Base-by-base conservation (phyloP, 2,888 invertebrate genomes). In the Conops quadrifasciatus region DNA sequence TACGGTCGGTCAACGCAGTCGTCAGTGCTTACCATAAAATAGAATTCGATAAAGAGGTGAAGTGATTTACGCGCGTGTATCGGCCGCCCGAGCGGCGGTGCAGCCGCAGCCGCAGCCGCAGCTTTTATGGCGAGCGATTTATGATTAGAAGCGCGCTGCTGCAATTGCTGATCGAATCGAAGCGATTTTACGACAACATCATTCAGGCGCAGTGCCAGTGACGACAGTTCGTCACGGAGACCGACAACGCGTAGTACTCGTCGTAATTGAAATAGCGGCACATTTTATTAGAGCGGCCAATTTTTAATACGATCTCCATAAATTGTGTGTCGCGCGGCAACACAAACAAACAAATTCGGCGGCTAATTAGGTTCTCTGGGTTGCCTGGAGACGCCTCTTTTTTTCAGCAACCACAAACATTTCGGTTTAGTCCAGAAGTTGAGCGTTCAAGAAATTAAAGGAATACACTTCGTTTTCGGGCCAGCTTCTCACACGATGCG, bases 11-110 rank as follows among this genome's bases (percentile, higher is more conserved):
- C 58, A 58, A 24, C 26, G 24, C 15, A 58, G 24, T 58, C 58
- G 24, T 58, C 58, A 58, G 24, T 58, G 58, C 15, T 28, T 58
- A 28, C 58, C 58, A 24, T 58, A 58, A 58, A 58, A 58, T 58
- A 28, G 11, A 58, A 58, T 24, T 24, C 58, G 58, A 58, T 58
- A 58, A 58, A 58, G 24, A 24, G 58, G 58, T 28, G 58, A 58
- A 24, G 58, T 58, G 58, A 58, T 58, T 58, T 58, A 58, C 58
- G 26, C 58, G 26, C 24, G 58, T 58, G 28, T 58, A 26, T 58
- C 58, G 24, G 24, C 24, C 58, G 7, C 24, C 15, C 58, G 26
- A 26, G 15, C 28, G 15, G 26, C 28, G 5, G 4, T 7, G 5
- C 36, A 9, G 9, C 9, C 36, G 9, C 36, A 7, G 36, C 4